Evolutionary conservation across 2,797 vertebrate genomes (phyloP), one percentile per base, ranked within the genome.

Genomic region (Bovichtus diacanthus): DNA sequence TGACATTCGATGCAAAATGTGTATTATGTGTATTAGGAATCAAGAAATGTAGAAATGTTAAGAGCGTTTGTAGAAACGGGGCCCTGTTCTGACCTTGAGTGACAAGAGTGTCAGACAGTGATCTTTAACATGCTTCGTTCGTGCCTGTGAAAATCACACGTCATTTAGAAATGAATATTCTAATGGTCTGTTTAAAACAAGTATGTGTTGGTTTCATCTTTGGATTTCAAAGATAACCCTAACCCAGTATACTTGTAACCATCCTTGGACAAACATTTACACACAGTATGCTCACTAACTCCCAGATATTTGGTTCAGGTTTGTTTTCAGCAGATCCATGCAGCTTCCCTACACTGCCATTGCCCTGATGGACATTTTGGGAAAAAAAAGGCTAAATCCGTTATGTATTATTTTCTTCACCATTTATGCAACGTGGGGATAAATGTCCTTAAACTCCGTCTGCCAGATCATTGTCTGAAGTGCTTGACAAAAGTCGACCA

Each of bases 381-480:
- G n/a, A n/a, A n/a, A 69, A 46, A 61, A 65, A 6, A 70, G 49
- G 18, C 15, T 43, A 1, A 41, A 36, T 66, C 23, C 6, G 36
- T 34, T 50, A 2, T 53, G 13, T 6, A 21, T 75, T n/a, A 18
- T 46, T 65, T 63, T 70, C 38, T 60, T 38, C 41, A n/a, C 8
- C 11, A 21, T 23, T 58, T 44, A 38, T 31, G 41, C 41, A 56
- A 3, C 38, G 12, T 15, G 43, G 34, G 54, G 50, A 62, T 43
- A 73, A 72, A n/a, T 23, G 16, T n/a, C 31, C 58, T 53, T 36
- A 11, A 49, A 79, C n/a, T 18, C 19, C 19, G 50, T 66, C 51
- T 61, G 25, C 44, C 50, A 54, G 71, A 78, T 75, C 67, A 74
- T 44, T 27, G 41, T 64, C 59, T 49, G 62, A 72, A 58, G 53